Base-by-base conservation (phyloP, 2,888 invertebrate species). In the Philaethria dido region DNA sequence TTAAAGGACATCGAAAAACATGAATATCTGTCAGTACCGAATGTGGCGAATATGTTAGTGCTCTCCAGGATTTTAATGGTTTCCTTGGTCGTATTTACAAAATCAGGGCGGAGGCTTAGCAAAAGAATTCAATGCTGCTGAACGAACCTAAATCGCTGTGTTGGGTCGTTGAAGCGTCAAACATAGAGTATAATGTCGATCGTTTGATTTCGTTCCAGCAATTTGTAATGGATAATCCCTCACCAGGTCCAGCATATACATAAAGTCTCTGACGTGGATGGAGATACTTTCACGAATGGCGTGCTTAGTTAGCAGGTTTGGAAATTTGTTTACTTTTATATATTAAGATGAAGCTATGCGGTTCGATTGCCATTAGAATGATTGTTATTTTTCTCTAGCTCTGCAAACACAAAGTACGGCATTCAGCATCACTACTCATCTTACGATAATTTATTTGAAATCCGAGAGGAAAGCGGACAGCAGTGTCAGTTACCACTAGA, bases 211-310 rank as follows among this genome's bases (percentile, higher is more conserved):
- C 1, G 25, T 3, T 50, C 50, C 3, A 50, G n/a, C 50, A 50
- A 25, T 50, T 50, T 50, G n/a, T 25, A 25, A 50, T 50, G 25
- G 50, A 50, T 50, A 50, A 50, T 25, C 50, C n/a, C 50, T 50
- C 25, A 8, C 25, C 50, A 50, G 50, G n/a, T 52, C 50, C 50
- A 29, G 50, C 29, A 16, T 9, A 16, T 4, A 16, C 11, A 52
- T 52, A 52, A 52, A 29, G 25, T 25, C 25, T 25, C 4, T 29
- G 13, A 52, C 29, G 50, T 52, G 29, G 3, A 50, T 48, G 13
- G 20, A 48, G 50, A 25, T 50, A 22, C 8, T 50, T n/a, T 25
- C 25, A 22, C 50, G 2, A n/a, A n/a, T 9, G 25, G n/a, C n/a
- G n/a, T 8, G 50, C n/a, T 25, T 25, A 3, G 50, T 25, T 50